phyloP scores from a whole-genome alignment of 2,113 vertebrate species.

The Sarotherodon lohbergeri region DNA sequence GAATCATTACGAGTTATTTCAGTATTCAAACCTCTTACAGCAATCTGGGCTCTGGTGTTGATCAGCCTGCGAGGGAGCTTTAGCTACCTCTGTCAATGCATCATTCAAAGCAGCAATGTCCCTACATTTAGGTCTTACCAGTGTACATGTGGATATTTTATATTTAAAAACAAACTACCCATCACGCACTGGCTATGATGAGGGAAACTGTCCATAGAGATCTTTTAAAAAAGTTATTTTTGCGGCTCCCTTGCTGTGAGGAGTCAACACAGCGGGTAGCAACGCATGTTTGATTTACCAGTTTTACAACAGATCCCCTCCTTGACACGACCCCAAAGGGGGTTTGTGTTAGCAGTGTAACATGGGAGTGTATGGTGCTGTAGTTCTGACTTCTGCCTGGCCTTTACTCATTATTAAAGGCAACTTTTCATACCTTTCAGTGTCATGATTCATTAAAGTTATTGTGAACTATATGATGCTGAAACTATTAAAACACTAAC shows the following conservation, averaged over 20 bases:
- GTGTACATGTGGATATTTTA: neutral
- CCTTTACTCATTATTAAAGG: neutral
- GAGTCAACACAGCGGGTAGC: neutral
- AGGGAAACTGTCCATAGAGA: neutral
- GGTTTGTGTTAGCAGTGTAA: neutral
- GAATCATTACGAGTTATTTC: neutral
- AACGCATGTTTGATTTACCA: neutral
- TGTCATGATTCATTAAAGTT: neutral
- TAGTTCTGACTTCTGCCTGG: neutral
- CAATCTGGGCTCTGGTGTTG: neutral
- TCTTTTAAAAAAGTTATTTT: neutral
- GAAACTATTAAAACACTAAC: neutral
- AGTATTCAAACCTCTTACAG: neutral
- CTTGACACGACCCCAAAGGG: neutral
- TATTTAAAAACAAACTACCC: neutral
- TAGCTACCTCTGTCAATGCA: neutral
- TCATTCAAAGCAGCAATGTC: neutral
- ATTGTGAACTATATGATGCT: neutral
- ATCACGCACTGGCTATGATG: neutral
- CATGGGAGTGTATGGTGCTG: neutral
- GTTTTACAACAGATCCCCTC: neutral
- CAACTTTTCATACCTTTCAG: neutral
- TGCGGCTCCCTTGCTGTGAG: neutral
- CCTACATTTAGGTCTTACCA: neutral
- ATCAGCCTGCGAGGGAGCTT: neutral